Evolutionary conservation across 2,888 invertebrate species (phyloP), one percentile per base, ranked within the genome.

Genomic region (Eristalis pertinax): DNA sequence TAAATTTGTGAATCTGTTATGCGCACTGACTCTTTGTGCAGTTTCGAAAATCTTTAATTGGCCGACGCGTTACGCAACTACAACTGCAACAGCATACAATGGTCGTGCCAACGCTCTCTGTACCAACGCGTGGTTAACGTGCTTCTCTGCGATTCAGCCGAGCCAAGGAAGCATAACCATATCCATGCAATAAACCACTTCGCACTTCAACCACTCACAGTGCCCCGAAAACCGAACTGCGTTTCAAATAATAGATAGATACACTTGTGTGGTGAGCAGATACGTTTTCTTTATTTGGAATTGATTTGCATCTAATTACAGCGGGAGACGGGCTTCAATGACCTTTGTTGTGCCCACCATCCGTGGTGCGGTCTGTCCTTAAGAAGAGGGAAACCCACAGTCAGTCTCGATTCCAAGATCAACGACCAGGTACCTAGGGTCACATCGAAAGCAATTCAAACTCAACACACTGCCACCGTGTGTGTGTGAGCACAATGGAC

Each of bases 251-350:
- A 65, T 65, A 68, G 50, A 73, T 15, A n/a, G 60, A 60, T 60
- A 26, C 60, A 15, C 24, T 10, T 50, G 7, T 19, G 8, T 8
- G 50, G 19, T 19, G n/a, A 19, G 50, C 19, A 50, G 50, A 4
- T 5, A n/a, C 50, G 19, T 50, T 50, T 19, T 50, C 50, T 29
- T 11, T 22, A 29, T 7, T 63, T 26, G 32, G 38, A 74, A 62
- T 74, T 63, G 73, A 80, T 80, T 68, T 63, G 63, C 50, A 80
- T 80, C 68, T 68, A 80, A 80, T 80, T 60, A 68, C 62, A 50
- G 19, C 8, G 3, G 4, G 26, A 60, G 26, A 19, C 15, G 26
- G 60, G 56, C 74, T 69, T 74, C 74, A 81, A 63, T 64, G 69
- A 69, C 68, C 73, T 56, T 19, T 67, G 38, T 1, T 13, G 38